These are phyloP conservation scores for Acanthornis magna DNA, from an alignment of 2,797 vertebrate species.

Conservation along the genomic window DNA sequence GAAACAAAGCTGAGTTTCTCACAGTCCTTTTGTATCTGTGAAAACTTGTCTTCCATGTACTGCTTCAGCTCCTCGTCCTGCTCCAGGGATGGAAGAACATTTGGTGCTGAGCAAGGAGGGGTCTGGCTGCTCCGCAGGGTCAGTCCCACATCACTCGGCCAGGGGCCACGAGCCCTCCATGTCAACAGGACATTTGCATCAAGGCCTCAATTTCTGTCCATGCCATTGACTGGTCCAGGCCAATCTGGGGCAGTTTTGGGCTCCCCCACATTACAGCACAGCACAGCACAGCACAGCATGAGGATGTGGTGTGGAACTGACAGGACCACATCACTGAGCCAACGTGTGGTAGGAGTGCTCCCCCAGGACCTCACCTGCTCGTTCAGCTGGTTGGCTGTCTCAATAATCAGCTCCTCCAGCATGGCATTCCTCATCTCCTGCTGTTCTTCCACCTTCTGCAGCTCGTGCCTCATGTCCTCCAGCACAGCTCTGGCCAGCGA, in stretches of 20 bases:
- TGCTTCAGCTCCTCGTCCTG: conserved; percentile 70
- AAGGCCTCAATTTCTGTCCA: neutral
- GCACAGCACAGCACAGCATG: neutral
- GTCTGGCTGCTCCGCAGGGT: no score
- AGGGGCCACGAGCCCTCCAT: neutral
- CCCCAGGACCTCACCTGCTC: conserved; percentile 63
- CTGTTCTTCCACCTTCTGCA: no score
- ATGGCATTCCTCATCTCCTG: no score
- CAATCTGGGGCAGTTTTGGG: neutral
- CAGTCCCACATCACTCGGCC: neutral
- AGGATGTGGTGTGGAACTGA: no score
- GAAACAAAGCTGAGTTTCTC: conserved; percentile 72
- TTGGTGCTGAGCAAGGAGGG: accelerated
- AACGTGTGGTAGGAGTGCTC: accelerated
- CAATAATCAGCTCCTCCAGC: neutral
- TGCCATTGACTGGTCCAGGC: no score
- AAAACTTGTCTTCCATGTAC: conserved; percentile 67
- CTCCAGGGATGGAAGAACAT: neutral
- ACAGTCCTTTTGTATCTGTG: conserved; percentile 78
- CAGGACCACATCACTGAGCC: accelerated
- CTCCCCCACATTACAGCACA: neutral
- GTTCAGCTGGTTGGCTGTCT: neutral
- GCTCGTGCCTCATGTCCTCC: neutral
- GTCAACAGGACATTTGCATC: neutral
- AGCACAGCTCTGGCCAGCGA: neutral